Conservation (phyloP, 2,113 vertebrate genomes). For the Atrichornis clamosus region DNA sequence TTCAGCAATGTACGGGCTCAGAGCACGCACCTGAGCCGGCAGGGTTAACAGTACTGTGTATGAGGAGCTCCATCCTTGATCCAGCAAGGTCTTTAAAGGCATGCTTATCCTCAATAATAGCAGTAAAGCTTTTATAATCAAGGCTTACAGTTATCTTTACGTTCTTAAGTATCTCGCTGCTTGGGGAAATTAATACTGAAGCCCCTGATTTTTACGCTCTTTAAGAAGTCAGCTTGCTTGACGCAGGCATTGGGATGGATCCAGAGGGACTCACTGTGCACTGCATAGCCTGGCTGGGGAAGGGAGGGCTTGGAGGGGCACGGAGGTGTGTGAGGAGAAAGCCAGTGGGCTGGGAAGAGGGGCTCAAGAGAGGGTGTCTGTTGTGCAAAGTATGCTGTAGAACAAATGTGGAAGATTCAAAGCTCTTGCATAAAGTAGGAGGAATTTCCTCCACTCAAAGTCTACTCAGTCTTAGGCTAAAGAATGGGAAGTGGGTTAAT, state of each 20-base stretch:
- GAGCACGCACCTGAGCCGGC: not conserved
- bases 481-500: not conserved
- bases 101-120: not conserved
- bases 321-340: not conserved
- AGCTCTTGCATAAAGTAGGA: not conserved
- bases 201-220: not conserved
- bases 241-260: not conserved
- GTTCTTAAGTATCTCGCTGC: conserved; percentile 17
- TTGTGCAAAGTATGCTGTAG: not conserved
- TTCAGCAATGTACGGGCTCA: not conserved
- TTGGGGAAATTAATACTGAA: conserved; percentile 22
- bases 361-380: not conserved
- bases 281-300: not conserved
- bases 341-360: not conserved
- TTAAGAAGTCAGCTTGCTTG: not conserved
- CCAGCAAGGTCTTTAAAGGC: conserved; percentile 2
- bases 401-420: not conserved
- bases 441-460: not conserved
- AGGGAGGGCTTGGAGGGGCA: not conserved
- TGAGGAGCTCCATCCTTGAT: not conserved
- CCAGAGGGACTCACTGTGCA: not conserved
- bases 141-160: conserved; percentile 42
- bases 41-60: not conserved
- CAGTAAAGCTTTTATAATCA: conserved; percentile 25
- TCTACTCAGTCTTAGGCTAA: not conserved